Evolutionary conservation across 2,888 invertebrate genomes (phyloP), one percentile per base, ranked within the genome.

Genomic region (Conops quadrifasciatus): DNA sequence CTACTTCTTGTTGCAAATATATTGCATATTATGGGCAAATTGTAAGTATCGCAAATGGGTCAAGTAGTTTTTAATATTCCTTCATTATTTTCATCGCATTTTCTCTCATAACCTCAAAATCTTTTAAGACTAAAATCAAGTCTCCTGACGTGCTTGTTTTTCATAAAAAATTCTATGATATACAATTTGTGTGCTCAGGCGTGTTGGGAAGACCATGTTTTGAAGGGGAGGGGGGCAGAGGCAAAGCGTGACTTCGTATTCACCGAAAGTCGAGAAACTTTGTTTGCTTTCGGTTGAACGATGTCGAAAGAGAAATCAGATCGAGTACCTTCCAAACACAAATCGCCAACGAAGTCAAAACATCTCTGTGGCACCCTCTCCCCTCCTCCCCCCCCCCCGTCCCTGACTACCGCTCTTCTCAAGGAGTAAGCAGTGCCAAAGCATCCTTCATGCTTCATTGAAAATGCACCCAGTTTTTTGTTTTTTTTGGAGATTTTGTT

Each of bases 251-350:
- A 24, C 53, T 19, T 11, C 19, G 21, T 19, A 15, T 5, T 19
- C 47, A 58, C 58, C 24, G 58, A 59, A 65, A 62, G 51, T 58
- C 30, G 36, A 49, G 49, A 68, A 51, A 68, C 62, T 68, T 68
- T 56, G 30, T 45, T 28, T 43, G 16, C 28, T 28, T 59, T 16
- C 51, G 68, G 36, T 62, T 62, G 68, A 62, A 19, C 62, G 60
- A 68, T 49, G 60, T 28, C 62, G 51, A 68, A 62, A 51, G 68
- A 19, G 59, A 67, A 67, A 67, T 59, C 36, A 47, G 49, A 59
- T 47, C 36, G 68, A 36, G 60, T 68, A 62, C 36, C 2, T 51
- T 51, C 30, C 60, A 59, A 56, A 49, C 68, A 53, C 15, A n/a
- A 60, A 30, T 21, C n/a, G 36, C 53, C 28, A 56, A 36, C 28